Evolutionary conservation across 1,140 invertebrate species (phyloP), one percentile per base, ranked within the genome.

Genomic region (Drosophila arizonae): DNA sequence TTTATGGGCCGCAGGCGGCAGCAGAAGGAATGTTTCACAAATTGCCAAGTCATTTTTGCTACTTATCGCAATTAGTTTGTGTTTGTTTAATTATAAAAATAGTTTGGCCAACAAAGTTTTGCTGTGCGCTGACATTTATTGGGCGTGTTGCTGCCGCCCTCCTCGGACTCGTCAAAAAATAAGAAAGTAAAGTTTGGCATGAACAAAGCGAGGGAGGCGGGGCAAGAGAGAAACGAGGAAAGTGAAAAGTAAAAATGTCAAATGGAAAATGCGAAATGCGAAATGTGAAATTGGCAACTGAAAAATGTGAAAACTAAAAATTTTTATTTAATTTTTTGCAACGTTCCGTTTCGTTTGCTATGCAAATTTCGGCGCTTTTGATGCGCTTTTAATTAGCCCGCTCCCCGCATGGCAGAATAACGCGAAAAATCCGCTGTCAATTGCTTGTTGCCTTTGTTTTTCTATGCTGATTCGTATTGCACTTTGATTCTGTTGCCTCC

Each of bases 81-180:
- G 67, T 84, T 82, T 79, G 76, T 82, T 76, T 64, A 79, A 82
- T 82, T 84, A 82, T 82, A 84, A 82, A 82, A 82, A 82, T 82
- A 82, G 80, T 82, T 82, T 60, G 63, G 56, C 50, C 51, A 82
- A 82, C 80, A 69, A 84, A 82, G 51, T 84, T 82, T 68, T 76
- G 28, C 61, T 24, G 28, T 76, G 45, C 52, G 72, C 77, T 84
- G 80, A 84, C 80, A 79, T 84, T 84, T 82, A 82, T 79, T 82
- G 76, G 76, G 52, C 80, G 63, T 72, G 78, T 72, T 76, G 78
- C 67, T 45, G 45, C 68, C 48, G 17, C 41, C 17, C n/a, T 48
- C 6, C 26, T 28, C n/a, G 33, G 75, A 17, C 66, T 67, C 67
- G 65, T 81, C 80, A 81, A 72, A 39, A 39, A 46, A 1, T 17